Base-by-base conservation (phyloP, 1,140 invertebrate genomes). In the Helicoverpa zea region DNA sequence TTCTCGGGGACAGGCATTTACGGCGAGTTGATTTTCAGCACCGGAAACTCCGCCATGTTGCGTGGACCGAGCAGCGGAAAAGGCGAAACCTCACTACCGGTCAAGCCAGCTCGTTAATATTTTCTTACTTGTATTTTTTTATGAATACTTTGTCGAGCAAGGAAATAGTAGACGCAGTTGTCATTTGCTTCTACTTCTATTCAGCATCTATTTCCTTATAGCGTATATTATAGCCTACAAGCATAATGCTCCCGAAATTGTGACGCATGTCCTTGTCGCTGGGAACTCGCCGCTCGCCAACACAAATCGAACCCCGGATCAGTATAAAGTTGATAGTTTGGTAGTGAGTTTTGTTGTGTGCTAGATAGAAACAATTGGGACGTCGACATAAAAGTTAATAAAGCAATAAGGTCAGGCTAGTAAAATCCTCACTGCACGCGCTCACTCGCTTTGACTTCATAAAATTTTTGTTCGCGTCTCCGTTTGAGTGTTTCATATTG, bases 61-160 rank as follows among this genome's bases (percentile, higher is more conserved):
- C 83, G 85, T 89, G 86, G 84, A 88, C 77, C 78, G 80, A 87
- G 80, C 80, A 80, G 73, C 88, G 87, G 88, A 88, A 88, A 84
- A 86, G 85, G 86, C 83, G 78, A 86, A 85, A 85, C 83, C 79
- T 54, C 51, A 78, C 74, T 88, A 86, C 85, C 87, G 82, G 83
- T 73, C 64, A 70, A 63, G 78, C 52, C 59, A 80, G 63, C 76
- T 66, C 74, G 81, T 82, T 82, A 75, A 73, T 75, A 81, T 82
- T 83, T 83, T 82, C 63, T 30, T 81, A 76, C 78, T 80, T 68
- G 43, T 83, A 66, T 64, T 68, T 56, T 74, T 68, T 59, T 64
- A 63, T 52, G 18, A 54, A 58, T 75, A 61, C 58, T 75, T 61
- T 51, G n/a, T 61, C 10, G 18, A 14, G 43, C 47, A 63, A 63